Evolutionary conservation across 1,140 invertebrate species (phyloP), one percentile per base, ranked within the genome.

Genomic region (Samia ricini): DNA sequence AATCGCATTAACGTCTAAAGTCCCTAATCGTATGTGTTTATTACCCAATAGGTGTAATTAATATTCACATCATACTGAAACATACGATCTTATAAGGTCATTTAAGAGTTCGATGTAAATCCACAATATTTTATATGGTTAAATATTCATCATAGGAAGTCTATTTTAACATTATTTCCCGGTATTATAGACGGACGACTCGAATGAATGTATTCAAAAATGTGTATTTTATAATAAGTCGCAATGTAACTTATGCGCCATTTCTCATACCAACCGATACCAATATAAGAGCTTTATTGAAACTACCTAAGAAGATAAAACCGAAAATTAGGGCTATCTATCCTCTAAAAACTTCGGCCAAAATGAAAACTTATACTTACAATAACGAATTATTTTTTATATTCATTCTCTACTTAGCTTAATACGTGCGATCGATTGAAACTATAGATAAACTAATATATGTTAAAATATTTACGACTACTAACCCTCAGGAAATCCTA

Each of bases 41-140:
- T 42, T 42, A 15, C 12, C 33, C 33, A 12, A 42, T 42, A 42
- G 33, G 33, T 42, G 33, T 42, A 74, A 72, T 89, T 81, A 77
- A 79, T 72, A 84, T 88, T 86, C 82, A 81, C 76, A 74, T 78
- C 78, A 74, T 81, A 80, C 74, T 68, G 74, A 64, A 76, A 77
- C n/a, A 64, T 74, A 65, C 76, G 75, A 69, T 71, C 77, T 76
- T 79, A 79, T 79, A 83, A 81, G 78, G 75, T 72, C 77, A 70
- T 77, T 80, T 77, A 76, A 69, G 63, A 66, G 69, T 76, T 81
- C 74, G 74, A 74, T 69, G 65, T 55, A 76, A 81, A 84, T 83
- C 75, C 70, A 69, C 74, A 77, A 76, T 69, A 69, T 59, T 67
- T 61, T 65, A 64, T 59, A 60, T n/a, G n/a, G 60, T 51, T 51